Conservation (phyloP, 2,113 vertebrate species). For the Cynoglossus semilaevis region DNA sequence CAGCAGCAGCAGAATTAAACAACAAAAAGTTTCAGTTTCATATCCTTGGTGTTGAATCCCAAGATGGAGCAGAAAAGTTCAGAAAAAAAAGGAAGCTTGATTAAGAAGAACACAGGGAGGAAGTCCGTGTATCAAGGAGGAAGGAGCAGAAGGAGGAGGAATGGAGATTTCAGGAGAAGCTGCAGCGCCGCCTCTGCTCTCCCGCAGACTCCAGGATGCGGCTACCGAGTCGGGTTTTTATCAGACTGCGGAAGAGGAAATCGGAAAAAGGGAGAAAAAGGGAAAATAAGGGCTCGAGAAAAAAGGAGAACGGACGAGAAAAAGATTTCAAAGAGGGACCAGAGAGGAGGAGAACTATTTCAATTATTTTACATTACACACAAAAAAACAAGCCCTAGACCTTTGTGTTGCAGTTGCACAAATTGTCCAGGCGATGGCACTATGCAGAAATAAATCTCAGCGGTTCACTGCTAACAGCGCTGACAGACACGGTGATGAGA, state of each 20-base stretch:
- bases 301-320: conserved; percentile 16
- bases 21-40: conserved; percentile 13
- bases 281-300: conserved; percentile 47
- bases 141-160: conserved; percentile 65
- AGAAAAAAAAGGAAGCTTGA: conserved; percentile 34
- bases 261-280: conserved; percentile 60
- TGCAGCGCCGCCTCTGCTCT: conserved; percentile 84
- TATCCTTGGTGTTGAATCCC: conserved; percentile 36
- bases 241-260: conserved; percentile 89
- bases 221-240: conserved; percentile 89
- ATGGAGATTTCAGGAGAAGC: conserved; percentile 82
- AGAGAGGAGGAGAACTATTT: conserved; percentile 11
- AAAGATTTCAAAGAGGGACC: conserved; percentile 26
- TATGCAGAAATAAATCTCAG: conserved; percentile 36
- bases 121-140: conserved; percentile 40
- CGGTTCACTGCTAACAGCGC: background rate
- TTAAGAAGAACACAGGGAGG: conserved; percentile 48
- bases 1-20: conserved; percentile 26
- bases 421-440: conserved; percentile 61
- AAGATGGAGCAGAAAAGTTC: conserved; percentile 22
- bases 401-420: conserved; percentile 10
- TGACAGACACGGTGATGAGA: background rate
- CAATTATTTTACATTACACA: too few relatives aligned
- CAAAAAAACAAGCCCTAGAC: background rate
- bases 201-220: conserved; percentile 83